A percentile compares a stretch with the other conserved stretches of the same genome.
Evolutionary conservation across 2,113 vertebrate species (phyloP).

Genomic region (Geococcyx californianus): DNA sequence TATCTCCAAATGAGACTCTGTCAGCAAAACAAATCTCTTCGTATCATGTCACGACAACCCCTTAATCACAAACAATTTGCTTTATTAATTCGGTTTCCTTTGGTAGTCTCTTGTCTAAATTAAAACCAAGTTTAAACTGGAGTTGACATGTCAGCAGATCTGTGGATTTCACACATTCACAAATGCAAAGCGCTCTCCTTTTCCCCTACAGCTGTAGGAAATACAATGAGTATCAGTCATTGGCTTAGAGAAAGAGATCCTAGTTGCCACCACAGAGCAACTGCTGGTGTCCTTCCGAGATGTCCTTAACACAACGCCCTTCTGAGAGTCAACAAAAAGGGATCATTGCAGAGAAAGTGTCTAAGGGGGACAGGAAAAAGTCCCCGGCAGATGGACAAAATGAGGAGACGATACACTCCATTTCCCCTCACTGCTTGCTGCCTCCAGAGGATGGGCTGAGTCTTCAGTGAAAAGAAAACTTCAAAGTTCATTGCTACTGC

Average conservation of each 20-base stretch:
- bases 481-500: background rate
- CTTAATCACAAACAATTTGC: background rate
- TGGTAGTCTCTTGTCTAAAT: background rate
- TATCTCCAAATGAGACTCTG: background rate
- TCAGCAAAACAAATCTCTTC: background rate
- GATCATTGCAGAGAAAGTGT: background rate
- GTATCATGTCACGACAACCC: background rate
- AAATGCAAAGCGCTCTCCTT: background rate
- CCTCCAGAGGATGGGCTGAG: background rate
- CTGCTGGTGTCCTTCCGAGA: background rate
- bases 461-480: background rate
- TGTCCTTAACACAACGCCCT: fast-evolving
- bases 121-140: background rate
- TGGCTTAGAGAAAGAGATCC: background rate
- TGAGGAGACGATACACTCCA: fast-evolving
- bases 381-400: background rate
- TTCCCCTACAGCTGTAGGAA: background rate
- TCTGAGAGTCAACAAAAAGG: too few species aligned
- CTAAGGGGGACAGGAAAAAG: background rate
- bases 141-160: background rate
- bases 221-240: fast-evolving
- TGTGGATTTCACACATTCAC: background rate
- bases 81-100: background rate
- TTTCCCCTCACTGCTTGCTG: background rate
- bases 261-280: background rate